Evolutionary conservation across 1,140 invertebrate genomes (phyloP).

Genomic region (Anoplophora glabripennis): DNA sequence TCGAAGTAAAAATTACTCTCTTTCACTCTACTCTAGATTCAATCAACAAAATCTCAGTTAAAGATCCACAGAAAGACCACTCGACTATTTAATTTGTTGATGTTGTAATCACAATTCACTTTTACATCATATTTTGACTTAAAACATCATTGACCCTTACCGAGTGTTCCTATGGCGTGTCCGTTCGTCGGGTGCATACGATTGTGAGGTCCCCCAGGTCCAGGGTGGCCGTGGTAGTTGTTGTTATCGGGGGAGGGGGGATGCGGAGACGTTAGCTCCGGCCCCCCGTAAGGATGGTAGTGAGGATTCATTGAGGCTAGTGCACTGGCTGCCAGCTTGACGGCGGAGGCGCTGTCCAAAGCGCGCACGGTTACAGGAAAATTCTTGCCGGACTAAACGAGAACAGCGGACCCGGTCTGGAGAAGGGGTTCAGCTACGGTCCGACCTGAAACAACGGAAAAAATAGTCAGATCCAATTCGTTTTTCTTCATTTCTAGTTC

Average conservation of each 20-base stretch:
- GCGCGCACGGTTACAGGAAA: slow-evolving; percentile 12
- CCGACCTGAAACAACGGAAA: too few relatives aligned
- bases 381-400: neutral
- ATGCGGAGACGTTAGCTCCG: slow-evolving; percentile 65
- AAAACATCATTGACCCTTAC: slow-evolving; percentile 32
- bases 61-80: too few relatives aligned
- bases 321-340: slow-evolving; percentile 63
- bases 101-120: too few relatives aligned
- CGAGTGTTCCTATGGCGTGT: slow-evolving; percentile 45
- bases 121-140: too few relatives aligned
- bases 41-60: too few relatives aligned
- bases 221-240: slow-evolving; percentile 47
- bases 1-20: too few relatives aligned
- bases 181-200: slow-evolving; percentile 49
- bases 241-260: slow-evolving; percentile 62
- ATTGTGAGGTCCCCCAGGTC: slow-evolving; percentile 36
- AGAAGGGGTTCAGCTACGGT: too few relatives aligned
- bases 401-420: too few relatives aligned
- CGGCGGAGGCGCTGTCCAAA: slow-evolving; percentile 38
- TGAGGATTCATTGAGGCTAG: slow-evolving; percentile 67
- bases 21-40: too few relatives aligned
- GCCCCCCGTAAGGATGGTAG: slow-evolving; percentile 64
- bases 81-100: too few relatives aligned
- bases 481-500: too few relatives aligned
- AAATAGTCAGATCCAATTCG: too few relatives aligned